Percentiles rank a stretch among this genome's conserved stretches.
Conservation (phyloP, 2,888 invertebrate species). For the Falcaria lacertinaria region DNA sequence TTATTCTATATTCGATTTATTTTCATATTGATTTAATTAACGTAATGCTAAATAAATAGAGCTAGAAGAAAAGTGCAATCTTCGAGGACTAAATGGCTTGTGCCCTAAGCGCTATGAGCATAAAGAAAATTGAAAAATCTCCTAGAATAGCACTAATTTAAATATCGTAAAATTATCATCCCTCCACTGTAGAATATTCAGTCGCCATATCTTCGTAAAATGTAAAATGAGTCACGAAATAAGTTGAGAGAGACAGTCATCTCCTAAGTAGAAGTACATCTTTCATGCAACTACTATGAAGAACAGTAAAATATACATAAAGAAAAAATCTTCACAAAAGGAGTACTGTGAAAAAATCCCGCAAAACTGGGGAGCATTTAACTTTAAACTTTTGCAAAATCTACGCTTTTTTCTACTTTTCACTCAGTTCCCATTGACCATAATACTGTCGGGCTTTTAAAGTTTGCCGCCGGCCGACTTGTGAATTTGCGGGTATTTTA, state of each 20-base stretch:
- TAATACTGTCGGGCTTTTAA: conserved; percentile 45
- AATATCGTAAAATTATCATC: no score
- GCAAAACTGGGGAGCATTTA: conserved; percentile 50
- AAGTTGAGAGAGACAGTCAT: not conserved
- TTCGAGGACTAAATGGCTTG: no score
- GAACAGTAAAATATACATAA: conserved; percentile 11
- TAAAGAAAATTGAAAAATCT: no score
- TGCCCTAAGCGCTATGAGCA: no score
- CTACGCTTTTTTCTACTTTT: conserved; percentile 41
- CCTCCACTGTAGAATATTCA: no score
- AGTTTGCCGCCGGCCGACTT: conserved; percentile 40
- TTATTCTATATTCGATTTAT: no score
- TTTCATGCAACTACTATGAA: not conserved
- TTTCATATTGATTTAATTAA: no score
- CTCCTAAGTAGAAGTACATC: not conserved
- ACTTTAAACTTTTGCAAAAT: conserved; percentile 47
- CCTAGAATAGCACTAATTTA: no score
- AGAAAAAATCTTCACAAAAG: conserved; percentile 27
- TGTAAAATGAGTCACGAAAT: not conserved
- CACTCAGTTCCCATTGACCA: conserved; percentile 47
- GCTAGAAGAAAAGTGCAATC: no score
- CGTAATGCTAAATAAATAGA: no score
- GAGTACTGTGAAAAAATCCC: conserved; percentile 34
- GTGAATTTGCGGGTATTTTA: conserved; percentile 46
- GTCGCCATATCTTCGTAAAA: not conserved